Conservation (phyloP, 1,140 invertebrate genomes). For the Drosophila lowei region DNA sequence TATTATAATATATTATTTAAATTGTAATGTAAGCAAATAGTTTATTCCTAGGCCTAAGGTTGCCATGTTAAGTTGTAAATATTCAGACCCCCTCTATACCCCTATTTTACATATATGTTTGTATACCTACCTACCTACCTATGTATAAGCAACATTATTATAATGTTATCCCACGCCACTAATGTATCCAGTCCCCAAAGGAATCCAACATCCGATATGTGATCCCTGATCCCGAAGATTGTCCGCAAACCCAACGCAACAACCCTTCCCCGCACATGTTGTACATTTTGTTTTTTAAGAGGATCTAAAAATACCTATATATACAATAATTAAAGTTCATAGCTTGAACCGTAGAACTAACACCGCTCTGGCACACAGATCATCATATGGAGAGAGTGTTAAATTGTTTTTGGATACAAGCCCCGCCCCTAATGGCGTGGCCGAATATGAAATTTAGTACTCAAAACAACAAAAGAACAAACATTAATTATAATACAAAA, state of each 20-base stretch:
- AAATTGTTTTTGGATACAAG: conserved; percentile 29
- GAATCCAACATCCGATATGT: background rate
- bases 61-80: conserved; percentile 65
- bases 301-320: conserved; percentile 9
- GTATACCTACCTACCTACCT: background rate
- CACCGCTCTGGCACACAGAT: conserved; percentile 17
- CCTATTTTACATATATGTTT: conserved; percentile 14
- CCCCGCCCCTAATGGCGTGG: conserved; percentile 11
- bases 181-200: background rate
- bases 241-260: background rate
- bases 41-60: conserved; percentile 25
- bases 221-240: no score
- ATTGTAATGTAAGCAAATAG: conserved; percentile 29
- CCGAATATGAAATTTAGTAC: conserved; percentile 31
- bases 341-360: conserved; percentile 36
- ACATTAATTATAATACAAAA: conserved; percentile 21
- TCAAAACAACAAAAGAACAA: conserved; percentile 26
- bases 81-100: conserved; percentile 13
- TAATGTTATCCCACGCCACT: conserved; percentile 13
- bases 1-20: conserved; percentile 21
- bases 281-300: conserved; percentile 44
- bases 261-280: conserved; percentile 13
- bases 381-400: conserved; percentile 32
- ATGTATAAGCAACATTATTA: conserved; percentile 6
- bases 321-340: conserved; percentile 16